Conservation (phyloP, 2,797 vertebrate genomes). For the Tinamus major region DNA sequence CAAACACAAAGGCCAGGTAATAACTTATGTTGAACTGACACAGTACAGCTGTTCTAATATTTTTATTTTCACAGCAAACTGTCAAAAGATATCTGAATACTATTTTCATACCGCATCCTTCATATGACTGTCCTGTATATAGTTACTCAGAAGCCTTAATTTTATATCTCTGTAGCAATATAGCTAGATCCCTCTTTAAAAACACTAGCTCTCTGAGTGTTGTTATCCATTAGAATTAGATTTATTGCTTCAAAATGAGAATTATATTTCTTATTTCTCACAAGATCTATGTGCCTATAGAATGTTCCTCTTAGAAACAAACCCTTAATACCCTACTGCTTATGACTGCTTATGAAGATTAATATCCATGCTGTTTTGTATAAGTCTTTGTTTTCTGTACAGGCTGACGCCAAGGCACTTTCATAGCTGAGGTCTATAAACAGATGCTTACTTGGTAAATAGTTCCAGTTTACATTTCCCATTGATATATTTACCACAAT, state of each 20-base stretch:
- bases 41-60: not conserved
- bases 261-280: not conserved
- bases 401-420: not conserved
- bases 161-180: not conserved
- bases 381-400: not conserved
- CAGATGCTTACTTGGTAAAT: not conserved
- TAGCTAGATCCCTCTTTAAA: not conserved
- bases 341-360: not conserved
- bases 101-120: not conserved
- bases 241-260: not conserved
- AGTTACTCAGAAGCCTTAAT: not conserved
- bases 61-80: not conserved
- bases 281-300: not conserved
- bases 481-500: not conserved
- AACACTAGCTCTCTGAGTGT: not conserved
- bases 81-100: not conserved
- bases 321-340: not conserved
- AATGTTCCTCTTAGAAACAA: not conserved
- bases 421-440: not conserved
- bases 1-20: not conserved
- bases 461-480: not conserved
- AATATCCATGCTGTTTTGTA: not conserved
- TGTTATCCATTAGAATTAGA: not conserved
- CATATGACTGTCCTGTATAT: not conserved
- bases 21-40: not conserved